Percentiles rank a stretch among this genome's conserved stretches.
phyloP scores from a whole-genome alignment of 1,140 invertebrate genomes.

The Heliconius hermathena region DNA sequence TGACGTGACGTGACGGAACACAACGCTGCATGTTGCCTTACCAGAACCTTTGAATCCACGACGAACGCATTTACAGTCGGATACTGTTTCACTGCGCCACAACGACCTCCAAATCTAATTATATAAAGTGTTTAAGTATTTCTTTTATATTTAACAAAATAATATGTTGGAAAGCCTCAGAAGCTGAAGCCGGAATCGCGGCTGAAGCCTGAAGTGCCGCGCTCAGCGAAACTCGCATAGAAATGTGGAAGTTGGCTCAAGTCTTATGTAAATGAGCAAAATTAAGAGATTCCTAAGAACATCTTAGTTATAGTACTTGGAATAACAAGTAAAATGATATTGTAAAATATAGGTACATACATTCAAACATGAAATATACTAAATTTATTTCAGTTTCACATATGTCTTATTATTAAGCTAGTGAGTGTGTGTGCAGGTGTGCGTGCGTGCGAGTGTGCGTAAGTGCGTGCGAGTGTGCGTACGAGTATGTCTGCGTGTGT shows the following conservation, averaged over 20 bases:
- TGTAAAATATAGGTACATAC: not conserved
- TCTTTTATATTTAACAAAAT: not conserved
- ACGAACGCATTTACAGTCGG: no score
- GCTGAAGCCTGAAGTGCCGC: not conserved
- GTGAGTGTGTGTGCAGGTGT: fast-evolving
- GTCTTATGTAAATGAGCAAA: constrained; percentile 4
- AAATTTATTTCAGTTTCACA: no score
- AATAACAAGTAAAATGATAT: not conserved
- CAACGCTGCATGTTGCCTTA: no score
- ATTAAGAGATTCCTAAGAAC: not conserved
- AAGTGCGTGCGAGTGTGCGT: no score
- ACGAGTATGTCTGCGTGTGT: no score
- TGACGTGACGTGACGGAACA: no score
- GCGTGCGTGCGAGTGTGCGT: no score
- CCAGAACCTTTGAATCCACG: no score
- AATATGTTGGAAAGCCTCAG: not conserved
- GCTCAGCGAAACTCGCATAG: not conserved
- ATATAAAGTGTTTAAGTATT: not conserved
- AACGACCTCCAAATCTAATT: not conserved
- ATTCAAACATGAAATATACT: no score
- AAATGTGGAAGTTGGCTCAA: not conserved
- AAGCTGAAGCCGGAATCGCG: not conserved
- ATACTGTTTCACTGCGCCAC: no score
- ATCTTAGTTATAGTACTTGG: not conserved
- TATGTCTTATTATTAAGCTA: no score